Base-by-base conservation (phyloP, 2,797 vertebrate genomes). In the Nannoperca australis region DNA sequence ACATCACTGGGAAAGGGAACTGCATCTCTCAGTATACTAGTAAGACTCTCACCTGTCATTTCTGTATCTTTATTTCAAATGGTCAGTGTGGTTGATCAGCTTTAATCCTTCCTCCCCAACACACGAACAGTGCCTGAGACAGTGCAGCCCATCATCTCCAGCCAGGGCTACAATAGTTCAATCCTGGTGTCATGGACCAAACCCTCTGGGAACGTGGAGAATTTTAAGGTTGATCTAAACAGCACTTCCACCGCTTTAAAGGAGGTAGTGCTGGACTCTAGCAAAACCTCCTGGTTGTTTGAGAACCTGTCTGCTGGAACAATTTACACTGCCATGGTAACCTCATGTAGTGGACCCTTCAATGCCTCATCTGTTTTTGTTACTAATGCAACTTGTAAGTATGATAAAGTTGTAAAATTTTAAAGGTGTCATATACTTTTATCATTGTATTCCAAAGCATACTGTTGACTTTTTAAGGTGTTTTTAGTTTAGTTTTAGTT, bases 321-420 rank as follows among this genome's bases (percentile, higher is more conserved):
- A 1, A 2, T 44, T 17, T 95, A 93, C 78, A 55, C 0, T 0
- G 84, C 70, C 14, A n/a, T 8, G 32, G 75, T 96, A 51, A 73
- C 5, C 2, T 83, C 91, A n/a, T 15, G 0, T 2, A 94, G 92
- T 18, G 94, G 91, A 72, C 51, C 62, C 18, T 89, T 92, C 32
- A 76, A 3, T 15, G 83, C 38, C 3, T 15, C 80, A 13, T 95
- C 95, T 50, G 20, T 0, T 38, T 1, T 1, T 0, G 15, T 91
- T 11, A 55, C 54, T 2, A 94, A 63, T 55, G 94, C 94, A 45
- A 95, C 95, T 2, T 92, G 95, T 96, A 82, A 94, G 95, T 94
- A 83, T 42, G 17, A 49, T 22, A 18, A 0, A 7, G 22, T 5
- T 30, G 2, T 63, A 47, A 3, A 8, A 20, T 36, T 70, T 47